phyloP scores from a whole-genome alignment of 2,113 vertebrate genomes.

The Cyanistes caeruleus region DNA sequence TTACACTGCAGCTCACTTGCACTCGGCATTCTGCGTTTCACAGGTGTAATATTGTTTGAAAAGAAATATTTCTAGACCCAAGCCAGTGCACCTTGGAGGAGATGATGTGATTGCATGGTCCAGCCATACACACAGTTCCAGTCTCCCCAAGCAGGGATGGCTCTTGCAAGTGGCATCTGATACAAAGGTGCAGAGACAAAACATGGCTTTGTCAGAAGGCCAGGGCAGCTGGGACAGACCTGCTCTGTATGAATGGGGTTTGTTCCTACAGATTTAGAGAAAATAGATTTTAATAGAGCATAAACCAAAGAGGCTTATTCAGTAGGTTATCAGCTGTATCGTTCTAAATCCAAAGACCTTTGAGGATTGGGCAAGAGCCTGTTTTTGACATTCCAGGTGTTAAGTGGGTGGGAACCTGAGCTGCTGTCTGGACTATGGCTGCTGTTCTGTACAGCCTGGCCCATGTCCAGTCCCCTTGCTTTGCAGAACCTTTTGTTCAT shows the following conservation, averaged over 20 bases:
- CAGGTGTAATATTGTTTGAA: neutral
- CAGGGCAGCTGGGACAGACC: neutral
- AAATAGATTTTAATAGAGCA: neutral
- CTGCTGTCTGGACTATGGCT: neutral
- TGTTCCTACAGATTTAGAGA: neutral
- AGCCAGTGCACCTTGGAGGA: neutral
- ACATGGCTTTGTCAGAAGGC: neutral
- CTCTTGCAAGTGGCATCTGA: neutral
- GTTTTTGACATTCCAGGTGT: neutral
- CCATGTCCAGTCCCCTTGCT: rapidly evolving
- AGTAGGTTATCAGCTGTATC: neutral
- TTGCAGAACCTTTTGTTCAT: neutral
- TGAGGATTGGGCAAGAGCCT: neutral
- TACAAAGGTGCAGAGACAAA: neutral
- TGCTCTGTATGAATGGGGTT: rapidly evolving
- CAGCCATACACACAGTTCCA: neutral
- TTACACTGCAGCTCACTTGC: rapidly evolving
- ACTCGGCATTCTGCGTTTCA: neutral
- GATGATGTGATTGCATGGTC: neutral
- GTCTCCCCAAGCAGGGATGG: neutral
- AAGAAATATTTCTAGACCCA: neutral
- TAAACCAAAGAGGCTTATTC: neutral
- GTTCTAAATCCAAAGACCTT: neutral
- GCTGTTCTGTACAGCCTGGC: neutral
- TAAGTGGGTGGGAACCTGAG: neutral